Evolutionary conservation across 2,113 vertebrate genomes (phyloP).

Genomic region (Nesoenas mayeri): DNA sequence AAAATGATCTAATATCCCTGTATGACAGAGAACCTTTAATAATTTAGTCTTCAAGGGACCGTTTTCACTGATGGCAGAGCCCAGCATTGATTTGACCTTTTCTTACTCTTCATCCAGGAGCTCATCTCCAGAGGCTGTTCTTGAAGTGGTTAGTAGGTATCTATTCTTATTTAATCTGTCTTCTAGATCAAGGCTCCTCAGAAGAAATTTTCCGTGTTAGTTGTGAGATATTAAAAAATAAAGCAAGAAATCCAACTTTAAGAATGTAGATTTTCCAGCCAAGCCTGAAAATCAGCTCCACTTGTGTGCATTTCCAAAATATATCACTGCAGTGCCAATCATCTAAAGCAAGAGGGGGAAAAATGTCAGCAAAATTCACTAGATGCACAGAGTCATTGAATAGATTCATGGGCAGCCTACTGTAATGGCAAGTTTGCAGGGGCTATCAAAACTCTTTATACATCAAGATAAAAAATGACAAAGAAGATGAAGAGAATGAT

Average conservation of each 20-base stretch:
- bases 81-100: conserved; percentile 20
- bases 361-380: conserved; percentile 19
- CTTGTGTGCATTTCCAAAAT: neutral
- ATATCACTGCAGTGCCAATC: conserved; percentile 13
- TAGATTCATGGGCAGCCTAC: conserved; percentile 29
- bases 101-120: neutral
- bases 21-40: neutral
- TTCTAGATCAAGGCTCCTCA: neutral
- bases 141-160: neutral
- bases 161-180: neutral
- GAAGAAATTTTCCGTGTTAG: neutral
- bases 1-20: neutral
- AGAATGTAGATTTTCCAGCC: neutral
- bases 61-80: neutral
- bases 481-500: conserved; percentile 26
- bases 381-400: neutral
- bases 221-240: neutral
- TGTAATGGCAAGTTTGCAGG: neutral
- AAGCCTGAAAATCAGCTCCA: neutral
- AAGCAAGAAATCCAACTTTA: neutral
- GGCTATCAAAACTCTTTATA: neutral
- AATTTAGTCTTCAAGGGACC: neutral
- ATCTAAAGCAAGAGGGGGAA: neutral
- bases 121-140: neutral
- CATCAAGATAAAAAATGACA: conserved; percentile 19